Evolutionary conservation across 1,140 invertebrate genomes (phyloP), one percentile per base, ranked within the genome.

Genomic region (Diabrotica undecimpunctata): DNA sequence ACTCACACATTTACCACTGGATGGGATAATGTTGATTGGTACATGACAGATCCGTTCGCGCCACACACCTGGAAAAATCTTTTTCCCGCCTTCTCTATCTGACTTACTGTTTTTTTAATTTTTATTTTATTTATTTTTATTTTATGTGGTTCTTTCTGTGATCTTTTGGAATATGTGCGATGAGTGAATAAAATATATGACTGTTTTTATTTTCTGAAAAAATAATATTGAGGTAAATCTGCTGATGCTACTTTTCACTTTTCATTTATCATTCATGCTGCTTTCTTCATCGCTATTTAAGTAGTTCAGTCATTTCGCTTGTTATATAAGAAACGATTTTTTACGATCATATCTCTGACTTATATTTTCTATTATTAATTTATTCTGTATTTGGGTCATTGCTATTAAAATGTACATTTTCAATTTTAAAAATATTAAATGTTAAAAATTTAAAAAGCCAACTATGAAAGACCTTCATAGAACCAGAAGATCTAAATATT

Each of bases 1-100:
- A 41, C 11, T 6, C 14, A 35, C 58, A 50, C 59, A 37, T 50
- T 11, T 37, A 61, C 25, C 25, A 25, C 25, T 25, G 25, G 25
- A 37, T 57, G 11, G 37, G 25, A 57, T 46, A 46, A 46, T 46
- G 8, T 46, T 46, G 41, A 46, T 46, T 46, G 41, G 41, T 46
- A 46, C 41, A 46, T 46, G 41, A 46, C 41, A 46, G n/a, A 8
- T 46, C 8, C 8, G 41, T 46, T 46, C 41, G 41, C 41, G 41
- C 41, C 41, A 46, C 6, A 46, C n/a, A 8, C n/a, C 41, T 46
- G 8, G 41, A 46, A n/a, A 10, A 46, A 46, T 10, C 41, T 46
- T n/a, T 46, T 10, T 46, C 41, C n/a, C 41, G 41, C n/a, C 41
- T 46, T 46, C 41, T 46, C 41, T 46, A 46, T 46, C n/a, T 46